Base-by-base conservation (phyloP, 2,888 invertebrate species). In the Eulithis prunata region DNA sequence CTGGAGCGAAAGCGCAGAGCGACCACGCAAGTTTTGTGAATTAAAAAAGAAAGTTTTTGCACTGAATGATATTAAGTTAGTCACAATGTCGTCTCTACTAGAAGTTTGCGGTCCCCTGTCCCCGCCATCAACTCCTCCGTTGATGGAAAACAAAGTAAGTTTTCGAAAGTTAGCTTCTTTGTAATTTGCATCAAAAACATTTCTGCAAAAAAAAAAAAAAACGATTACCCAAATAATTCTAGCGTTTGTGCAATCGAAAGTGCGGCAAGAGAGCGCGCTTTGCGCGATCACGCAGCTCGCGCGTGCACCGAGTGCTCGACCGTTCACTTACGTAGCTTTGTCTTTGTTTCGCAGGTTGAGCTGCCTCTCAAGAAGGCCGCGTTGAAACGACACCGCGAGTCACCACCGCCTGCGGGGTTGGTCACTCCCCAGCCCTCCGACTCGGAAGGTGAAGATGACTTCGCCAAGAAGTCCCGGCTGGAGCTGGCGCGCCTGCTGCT, bases 381-480 rank as follows among this genome's bases (percentile, higher is more conserved):
- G 21, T 60, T 85, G 73, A 91, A 90, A 78, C 87, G 90, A 28
- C 85, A 82, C 68, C 78, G 85, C 58, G 88, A 88, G 78, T 83
- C 86, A 2, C 80, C 87, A 38, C 87, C 85, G 59, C 77, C 73
- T 36, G 80, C 86, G 57, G 91, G 92, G 62, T 87, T 94, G 74
- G 94, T 96, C 63, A 97, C 97, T 3, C 97, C 97, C 0, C 97
- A 97, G 85, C 96, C 97, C 21, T 97, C 97, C 0, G 97, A 98
- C 85, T 96, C 97, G 0, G 97, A 97, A 90, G 94, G 96, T 74
- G 95, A 97, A 86, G 94, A 94, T 74, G 94, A 85, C 74, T 87
- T 77, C 81, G 83, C 78, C 88, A 94, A 89, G 75, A 83, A 87
- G 58, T 83, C 88, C 45, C 88, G 88, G 61, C 90, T 93, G 77